Evolutionary conservation across 30 jellyfish, hydroid and myxozoan species (phyloP), one percentile per base, ranked within the genome.

Genomic region (Pelagia noctiluca): DNA sequence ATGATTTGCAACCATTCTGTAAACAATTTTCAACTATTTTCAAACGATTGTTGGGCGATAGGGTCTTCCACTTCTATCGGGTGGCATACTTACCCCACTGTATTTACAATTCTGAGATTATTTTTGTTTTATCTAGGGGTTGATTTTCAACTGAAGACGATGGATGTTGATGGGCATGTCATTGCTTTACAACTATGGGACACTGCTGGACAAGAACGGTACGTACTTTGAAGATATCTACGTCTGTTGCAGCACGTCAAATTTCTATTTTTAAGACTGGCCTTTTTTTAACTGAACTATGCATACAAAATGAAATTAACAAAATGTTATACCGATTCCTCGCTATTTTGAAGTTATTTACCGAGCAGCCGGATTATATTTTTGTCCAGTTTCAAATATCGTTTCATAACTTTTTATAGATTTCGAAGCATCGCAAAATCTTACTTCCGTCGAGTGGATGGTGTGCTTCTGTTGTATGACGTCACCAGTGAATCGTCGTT

Each of bases 171-270:
- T 82, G 96, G 95, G 19, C 92, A 82, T 47, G 70, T 64, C 16
- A 80, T 88, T 62, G 96, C 99, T 1, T 66, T 94, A 57, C 99
- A 94, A 60, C 73, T 88, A 18, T 94, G 99, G 99, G 99, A 94
- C 66, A 94, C 99, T 1, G 99, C 99, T 11, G 99, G 99, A 49
- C 99, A 94, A 62, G 99, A 94, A 66, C 68, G 96, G 95, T 84
- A 84, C 1, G 3, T 29, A 0, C 47, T 25, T 22, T 3, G 3
- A 64, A 22, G 46, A 24, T 30, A 22, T 57, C 28, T 24, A 13
- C 12, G 18, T 10, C 29, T 10, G 19, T 57, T 13, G 29, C 19
- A 57, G 7, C 18, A 7, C 24, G n/a, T 10, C 28, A 0, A 10
- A 13, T 57, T 16, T 57, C 29, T 57, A 24, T 10, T 57, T 10